Base-by-base conservation (phyloP, 2,797 vertebrate genomes). In the Tympanoctomys barrerae region DNA sequence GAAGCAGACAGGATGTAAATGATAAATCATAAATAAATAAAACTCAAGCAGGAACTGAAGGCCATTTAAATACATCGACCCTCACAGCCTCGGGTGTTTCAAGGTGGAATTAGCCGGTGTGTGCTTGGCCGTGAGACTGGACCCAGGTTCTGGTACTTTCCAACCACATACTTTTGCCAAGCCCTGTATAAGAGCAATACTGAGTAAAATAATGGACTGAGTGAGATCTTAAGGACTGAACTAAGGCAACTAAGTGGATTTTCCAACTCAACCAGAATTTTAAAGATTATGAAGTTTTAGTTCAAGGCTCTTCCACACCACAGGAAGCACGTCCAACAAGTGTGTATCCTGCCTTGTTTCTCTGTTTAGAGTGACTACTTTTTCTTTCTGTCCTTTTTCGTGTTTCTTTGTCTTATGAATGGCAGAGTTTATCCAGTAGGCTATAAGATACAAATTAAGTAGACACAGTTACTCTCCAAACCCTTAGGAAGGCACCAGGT, bases 1-100 rank as follows among this genome's bases (percentile, higher is more conserved):
- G 96, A 96, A 96, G 93, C 70, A 82, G 89, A 87, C 80, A 94
- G 95, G 89, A 92, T 96, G 91, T 89, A 97, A 97, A 97, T 97
- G 81, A 91, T 95, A 89, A 91, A 71, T 93, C 94, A 94, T 97
- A 97, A 97, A 97, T 97, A 96, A 97, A 93, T 90, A 90, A 97
- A 97, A 95, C 83, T 77, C 73, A 61, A 93, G 95, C 89, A 85
- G 82, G 93, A 96, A 94, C 94, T 87, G 94, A 95, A 96, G 73
- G 16, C 73, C 68, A 77, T 96, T 97, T 89, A 94, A 96, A 91
- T 96, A 89, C 59, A 64, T 62, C 84, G 42, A 66, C 78, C 87
- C 62, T 93, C 93, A 57, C 62, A 96, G 80, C 87, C 77, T 36
- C 87, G 57, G 73, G 78, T 75, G n/a, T 94, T 91, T 78, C 77